Conservation (phyloP, 92 coral and sea anemone genomes). For the Paramuricea clavata region DNA sequence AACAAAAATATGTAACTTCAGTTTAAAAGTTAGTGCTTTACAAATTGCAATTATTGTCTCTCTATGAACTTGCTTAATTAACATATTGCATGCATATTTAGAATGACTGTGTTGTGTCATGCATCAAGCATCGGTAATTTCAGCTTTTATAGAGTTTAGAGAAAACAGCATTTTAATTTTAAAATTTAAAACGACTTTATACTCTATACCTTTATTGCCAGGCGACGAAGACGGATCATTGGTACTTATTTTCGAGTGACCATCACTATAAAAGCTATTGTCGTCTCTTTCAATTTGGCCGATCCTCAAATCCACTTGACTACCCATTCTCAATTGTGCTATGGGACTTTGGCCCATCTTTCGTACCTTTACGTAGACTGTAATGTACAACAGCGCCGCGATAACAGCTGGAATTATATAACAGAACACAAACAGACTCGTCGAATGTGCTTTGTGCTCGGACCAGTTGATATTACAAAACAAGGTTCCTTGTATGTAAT, state of each 20-base stretch:
- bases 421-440: conserved; percentile 78
- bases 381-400: conserved; percentile 74
- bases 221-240: neutral
- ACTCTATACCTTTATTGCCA: conserved; percentile 15
- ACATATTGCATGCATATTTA: too few species aligned
- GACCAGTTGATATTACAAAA: conserved; percentile 94
- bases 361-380: conserved; percentile 76
- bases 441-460: conserved; percentile 75
- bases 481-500: conserved; percentile 82
- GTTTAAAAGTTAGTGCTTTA: too few species aligned
- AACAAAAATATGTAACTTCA: too few species aligned
- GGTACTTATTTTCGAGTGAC: neutral
- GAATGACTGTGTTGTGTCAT: too few species aligned
- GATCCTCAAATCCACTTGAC: neutral
- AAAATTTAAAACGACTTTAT: neutral
- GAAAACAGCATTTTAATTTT: neutral
- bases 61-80: too few species aligned
- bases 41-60: too few species aligned
- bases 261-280: conserved; percentile 7
- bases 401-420: conserved; percentile 84
- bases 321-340: conserved; percentile 51
- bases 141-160: too few species aligned
- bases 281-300: neutral
- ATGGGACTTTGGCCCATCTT: conserved; percentile 68
- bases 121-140: too few species aligned